These are phyloP conservation scores for Capromys pilorides DNA, from an alignment of 2,797 vertebrate species.

Conservation along the genomic window DNA sequence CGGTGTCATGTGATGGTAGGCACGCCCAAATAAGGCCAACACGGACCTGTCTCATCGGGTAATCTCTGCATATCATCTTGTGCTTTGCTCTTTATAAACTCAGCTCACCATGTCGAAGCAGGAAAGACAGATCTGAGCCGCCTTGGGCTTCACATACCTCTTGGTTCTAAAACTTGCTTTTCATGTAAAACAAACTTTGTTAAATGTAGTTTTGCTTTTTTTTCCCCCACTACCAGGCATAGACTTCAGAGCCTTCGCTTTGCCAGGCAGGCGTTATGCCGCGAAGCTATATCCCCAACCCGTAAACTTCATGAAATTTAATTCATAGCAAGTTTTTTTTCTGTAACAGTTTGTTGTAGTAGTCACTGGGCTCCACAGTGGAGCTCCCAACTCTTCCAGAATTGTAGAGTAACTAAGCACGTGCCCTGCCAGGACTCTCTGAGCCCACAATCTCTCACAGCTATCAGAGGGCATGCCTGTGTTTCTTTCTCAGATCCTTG, in stretches of 20 bases:
- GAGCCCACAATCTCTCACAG: background rate
- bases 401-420: too few relatives aligned
- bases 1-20: background rate
- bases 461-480: too few relatives aligned
- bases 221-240: background rate
- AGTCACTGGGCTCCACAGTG: too few relatives aligned
- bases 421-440: background rate
- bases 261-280: too few relatives aligned
- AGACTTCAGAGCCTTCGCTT: too few relatives aligned
- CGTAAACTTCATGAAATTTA: background rate
- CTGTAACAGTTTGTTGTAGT: background rate
- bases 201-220: background rate
- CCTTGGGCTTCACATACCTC: background rate
- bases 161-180: background rate
- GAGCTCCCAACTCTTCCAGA: background rate
- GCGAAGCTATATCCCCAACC: too few relatives aligned
- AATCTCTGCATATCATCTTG: background rate
- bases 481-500: background rate
- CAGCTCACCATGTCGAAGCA: background rate
- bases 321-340: background rate
- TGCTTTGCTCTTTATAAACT: background rate
- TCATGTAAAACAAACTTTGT: background rate
- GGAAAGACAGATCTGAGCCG: background rate
- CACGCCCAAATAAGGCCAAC: background rate
- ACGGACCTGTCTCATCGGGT: background rate